These are phyloP conservation scores for Drosophila maculinotata DNA, from an alignment of 2,888 invertebrate species.

Conservation along the genomic window DNA sequence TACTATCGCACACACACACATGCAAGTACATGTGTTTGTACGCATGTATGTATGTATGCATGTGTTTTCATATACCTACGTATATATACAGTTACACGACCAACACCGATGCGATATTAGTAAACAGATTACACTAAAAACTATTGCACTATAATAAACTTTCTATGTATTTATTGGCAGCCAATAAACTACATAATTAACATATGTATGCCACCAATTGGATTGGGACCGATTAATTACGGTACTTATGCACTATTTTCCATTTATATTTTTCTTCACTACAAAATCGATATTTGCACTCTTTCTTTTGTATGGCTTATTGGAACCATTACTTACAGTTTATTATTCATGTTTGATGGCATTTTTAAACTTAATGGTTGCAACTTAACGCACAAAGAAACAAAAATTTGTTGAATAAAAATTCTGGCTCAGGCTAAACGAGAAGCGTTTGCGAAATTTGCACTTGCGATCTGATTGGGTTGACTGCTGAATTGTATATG, in stretches of 20 bases:
- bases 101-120: conserved; percentile 56
- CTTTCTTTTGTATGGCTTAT: conserved; percentile 54
- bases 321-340: conserved; percentile 84
- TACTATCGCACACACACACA: conserved; percentile 28
- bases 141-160: conserved; percentile 61
- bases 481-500: conserved; percentile 51
- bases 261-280: conserved; percentile 68
- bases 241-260: conserved; percentile 68
- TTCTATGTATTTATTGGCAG: conserved; percentile 56
- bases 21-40: conserved; percentile 15
- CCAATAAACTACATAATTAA: conserved; percentile 52
- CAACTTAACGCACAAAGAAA: conserved; percentile 79
- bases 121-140: conserved; percentile 63
- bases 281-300: conserved; percentile 81
- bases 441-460: conserved; percentile 38
- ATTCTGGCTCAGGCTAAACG: conserved; percentile 32
- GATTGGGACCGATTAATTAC: conserved; percentile 47
- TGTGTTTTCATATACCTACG: conserved; percentile 17
- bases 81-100: conserved; percentile 52
- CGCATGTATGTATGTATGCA: conserved; percentile 19
- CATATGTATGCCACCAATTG: conserved; percentile 74
- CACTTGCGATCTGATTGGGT: conserved; percentile 52
- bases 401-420: conserved; percentile 48
- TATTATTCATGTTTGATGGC: conserved; percentile 85
- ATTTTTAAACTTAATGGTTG: conserved; percentile 83